Conservation (phyloP, 2,113 vertebrate species). For the Axis porcinus region DNA sequence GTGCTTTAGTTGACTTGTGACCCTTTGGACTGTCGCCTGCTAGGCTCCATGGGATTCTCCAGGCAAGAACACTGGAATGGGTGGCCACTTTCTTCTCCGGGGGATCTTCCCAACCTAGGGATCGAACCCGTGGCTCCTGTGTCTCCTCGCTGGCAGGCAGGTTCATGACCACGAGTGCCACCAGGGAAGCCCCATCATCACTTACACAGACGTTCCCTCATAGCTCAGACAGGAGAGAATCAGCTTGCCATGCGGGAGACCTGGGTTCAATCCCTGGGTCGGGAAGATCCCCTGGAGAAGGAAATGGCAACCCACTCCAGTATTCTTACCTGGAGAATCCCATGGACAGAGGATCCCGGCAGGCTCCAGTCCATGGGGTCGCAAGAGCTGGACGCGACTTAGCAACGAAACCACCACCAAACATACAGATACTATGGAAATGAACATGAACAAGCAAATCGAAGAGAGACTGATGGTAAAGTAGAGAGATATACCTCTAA, state of each 20-base stretch:
- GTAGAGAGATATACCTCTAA: rapidly evolving
- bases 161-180: rapidly evolving
- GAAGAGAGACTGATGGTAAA: rapidly evolving
- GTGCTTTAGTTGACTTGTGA: background rate
- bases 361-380: rapidly evolving
- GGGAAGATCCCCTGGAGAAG: background rate
- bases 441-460: rapidly evolving
- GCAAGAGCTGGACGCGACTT: background rate
- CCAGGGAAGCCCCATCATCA: background rate
- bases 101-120: background rate
- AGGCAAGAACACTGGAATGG: background rate
- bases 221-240: rapidly evolving
- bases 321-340: background rate
- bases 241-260: rapidly evolving
- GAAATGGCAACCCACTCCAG: background rate
- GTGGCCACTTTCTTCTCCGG: background rate
- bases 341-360: rapidly evolving
- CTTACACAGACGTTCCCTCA: background rate
- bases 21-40: background rate
- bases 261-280: rapidly evolving
- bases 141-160: rapidly evolving
- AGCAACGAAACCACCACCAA: rapidly evolving
- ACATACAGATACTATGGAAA: rapidly evolving
- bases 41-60: background rate
- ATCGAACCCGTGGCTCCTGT: background rate